Conservation (phyloP, 2,797 vertebrate species). For the Kryptopterus vitreolus region DNA sequence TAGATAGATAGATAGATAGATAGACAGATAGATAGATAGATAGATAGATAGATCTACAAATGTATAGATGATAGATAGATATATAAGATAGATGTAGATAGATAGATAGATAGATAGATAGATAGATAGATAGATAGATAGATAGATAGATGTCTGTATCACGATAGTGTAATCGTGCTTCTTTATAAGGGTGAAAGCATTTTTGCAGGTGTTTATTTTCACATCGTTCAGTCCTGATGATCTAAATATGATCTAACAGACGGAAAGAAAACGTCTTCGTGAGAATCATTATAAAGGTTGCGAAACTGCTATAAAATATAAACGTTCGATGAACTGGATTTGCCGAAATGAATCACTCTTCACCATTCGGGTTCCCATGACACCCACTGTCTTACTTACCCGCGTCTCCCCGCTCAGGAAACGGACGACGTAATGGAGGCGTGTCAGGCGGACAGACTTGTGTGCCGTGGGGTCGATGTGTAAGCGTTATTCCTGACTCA, state of each 20-base stretch:
- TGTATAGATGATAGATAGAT: too few relatives aligned
- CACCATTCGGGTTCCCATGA: constrained; percentile 55
- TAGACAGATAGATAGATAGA: too few relatives aligned
- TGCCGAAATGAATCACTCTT: constrained; percentile 65
- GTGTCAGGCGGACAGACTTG: constrained; percentile 53
- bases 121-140: background rate
- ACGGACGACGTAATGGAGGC: constrained; percentile 60
- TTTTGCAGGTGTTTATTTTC: background rate
- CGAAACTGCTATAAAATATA: background rate
- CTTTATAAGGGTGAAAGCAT: background rate
- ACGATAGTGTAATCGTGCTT: background rate
- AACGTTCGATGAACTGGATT: constrained; percentile 9
- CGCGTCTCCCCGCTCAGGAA: constrained; percentile 53
- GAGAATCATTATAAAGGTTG: background rate
- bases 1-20: too few relatives aligned
- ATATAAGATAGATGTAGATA: too few relatives aligned
- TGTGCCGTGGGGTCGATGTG: constrained; percentile 57
- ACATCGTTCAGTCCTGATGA: background rate
- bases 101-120: too few relatives aligned
- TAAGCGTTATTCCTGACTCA: constrained; percentile 63
- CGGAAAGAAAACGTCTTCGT: too few relatives aligned
- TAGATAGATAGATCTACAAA: too few relatives aligned
- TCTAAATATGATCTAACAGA: background rate
- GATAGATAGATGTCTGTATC: background rate
- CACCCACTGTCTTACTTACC: constrained; percentile 59